These are phyloP conservation scores for Melipona beecheii DNA, from an alignment of 2,888 invertebrate species.

Conservation along the genomic window DNA sequence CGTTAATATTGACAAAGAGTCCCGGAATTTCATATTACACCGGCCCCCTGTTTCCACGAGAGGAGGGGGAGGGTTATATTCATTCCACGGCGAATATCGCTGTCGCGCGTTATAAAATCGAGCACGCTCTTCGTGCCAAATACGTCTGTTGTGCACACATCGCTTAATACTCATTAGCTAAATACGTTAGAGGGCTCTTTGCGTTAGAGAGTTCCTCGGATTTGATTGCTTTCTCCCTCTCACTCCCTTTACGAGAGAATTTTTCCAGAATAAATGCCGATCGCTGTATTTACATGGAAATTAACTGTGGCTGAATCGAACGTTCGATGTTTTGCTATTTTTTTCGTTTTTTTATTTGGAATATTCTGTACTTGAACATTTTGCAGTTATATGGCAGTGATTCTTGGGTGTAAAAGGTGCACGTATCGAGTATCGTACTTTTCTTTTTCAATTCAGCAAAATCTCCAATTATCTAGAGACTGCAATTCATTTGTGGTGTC, in stretches of 20 bases:
- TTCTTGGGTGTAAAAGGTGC: too few species aligned
- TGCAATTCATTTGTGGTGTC: too few species aligned
- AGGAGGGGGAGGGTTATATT: not conserved
- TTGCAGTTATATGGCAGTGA: too few species aligned
- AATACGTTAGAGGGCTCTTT: not conserved
- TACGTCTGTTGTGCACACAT: constrained; percentile 8
- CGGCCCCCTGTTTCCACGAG: constrained; percentile 19
- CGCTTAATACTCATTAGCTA: constrained; percentile 17
- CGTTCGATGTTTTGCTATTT: not conserved
- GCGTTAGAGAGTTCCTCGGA: not conserved
- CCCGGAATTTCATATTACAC: constrained; percentile 57
- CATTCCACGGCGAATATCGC: constrained; percentile 16
- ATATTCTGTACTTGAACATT: not conserved
- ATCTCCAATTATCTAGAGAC: too few species aligned
- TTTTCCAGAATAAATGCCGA: not conserved
- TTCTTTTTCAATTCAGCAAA: too few species aligned
- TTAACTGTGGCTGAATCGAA: not conserved
- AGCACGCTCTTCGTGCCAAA: not conserved
- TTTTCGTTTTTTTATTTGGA: not conserved
- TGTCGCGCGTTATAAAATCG: constrained; percentile 10
- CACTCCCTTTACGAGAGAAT: not conserved
- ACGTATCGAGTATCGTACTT: too few species aligned
- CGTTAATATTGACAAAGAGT: constrained; percentile 61
- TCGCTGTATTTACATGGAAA: not conserved
- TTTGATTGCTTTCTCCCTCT: too few species aligned